These are phyloP conservation scores for Gallinago media DNA, from an alignment of 2,113 vertebrate genomes.

Conservation along the genomic window DNA sequence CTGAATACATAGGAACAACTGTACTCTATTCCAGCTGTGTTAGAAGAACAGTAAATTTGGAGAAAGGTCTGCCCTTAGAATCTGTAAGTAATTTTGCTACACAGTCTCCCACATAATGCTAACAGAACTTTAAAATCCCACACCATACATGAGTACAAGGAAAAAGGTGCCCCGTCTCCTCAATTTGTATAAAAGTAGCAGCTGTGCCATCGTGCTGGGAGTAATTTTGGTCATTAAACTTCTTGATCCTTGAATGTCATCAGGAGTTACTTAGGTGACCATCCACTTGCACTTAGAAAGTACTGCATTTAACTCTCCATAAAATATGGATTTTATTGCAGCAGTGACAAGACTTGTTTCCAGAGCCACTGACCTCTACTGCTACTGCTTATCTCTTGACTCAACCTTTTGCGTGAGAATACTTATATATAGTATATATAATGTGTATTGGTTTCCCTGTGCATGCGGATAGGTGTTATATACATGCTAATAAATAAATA, in stretches of 20 bases:
- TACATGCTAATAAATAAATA: not conserved
- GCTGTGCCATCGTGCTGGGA: not conserved
- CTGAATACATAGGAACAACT: not conserved
- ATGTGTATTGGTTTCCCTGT: not conserved
- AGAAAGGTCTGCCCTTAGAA: not conserved
- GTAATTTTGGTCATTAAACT: conserved; percentile 68
- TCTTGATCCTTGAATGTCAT: conserved; percentile 69
- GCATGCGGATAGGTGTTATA: not conserved
- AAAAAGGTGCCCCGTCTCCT: not conserved
- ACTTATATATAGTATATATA: not conserved
- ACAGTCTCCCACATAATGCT: not conserved
- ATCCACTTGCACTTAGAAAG: conserved; percentile 42
- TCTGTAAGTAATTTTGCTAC: not conserved
- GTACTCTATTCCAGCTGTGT: not conserved
- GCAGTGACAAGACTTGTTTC: conserved; percentile 64
- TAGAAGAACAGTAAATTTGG: not conserved
- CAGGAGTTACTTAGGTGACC: conserved; percentile 57
- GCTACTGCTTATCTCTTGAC: conserved; percentile 29
- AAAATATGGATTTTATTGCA: conserved; percentile 85
- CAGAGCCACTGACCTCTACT: conserved; percentile 61
- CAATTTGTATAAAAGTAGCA: not conserved
- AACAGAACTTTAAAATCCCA: conserved; percentile 22
- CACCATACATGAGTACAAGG: not conserved
- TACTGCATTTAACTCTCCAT: conserved; percentile 70
- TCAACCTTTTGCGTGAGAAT: conserved; percentile 38